phyloP scores from a whole-genome alignment of 2,888 invertebrate species.

The Pseudolycoriella hygida region DNA sequence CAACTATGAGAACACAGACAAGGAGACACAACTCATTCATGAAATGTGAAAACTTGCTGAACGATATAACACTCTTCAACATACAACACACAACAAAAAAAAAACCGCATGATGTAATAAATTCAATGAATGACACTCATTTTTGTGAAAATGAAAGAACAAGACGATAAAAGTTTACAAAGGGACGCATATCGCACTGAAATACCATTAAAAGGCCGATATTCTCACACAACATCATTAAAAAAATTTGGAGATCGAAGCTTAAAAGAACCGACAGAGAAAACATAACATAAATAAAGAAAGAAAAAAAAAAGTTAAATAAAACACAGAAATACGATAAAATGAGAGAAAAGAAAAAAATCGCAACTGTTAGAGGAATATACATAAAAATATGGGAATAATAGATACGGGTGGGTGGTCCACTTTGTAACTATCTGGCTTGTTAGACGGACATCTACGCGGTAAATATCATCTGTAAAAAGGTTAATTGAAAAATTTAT shows the following conservation, averaged over 20 bases:
- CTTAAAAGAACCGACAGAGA: background rate
- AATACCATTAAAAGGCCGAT: background rate
- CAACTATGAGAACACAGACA: too few relatives aligned
- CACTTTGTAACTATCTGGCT: background rate
- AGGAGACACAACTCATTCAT: too few relatives aligned
- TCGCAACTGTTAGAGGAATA: background rate
- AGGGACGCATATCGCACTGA: background rate
- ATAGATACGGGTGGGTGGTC: background rate
- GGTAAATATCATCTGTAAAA: background rate
- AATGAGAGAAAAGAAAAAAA: background rate
- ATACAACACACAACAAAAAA: too few relatives aligned
- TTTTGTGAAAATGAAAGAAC: too few relatives aligned
- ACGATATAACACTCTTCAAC: too few relatives aligned
- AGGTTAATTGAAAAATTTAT: slow-evolving; percentile 1
- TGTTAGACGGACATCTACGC: background rate
- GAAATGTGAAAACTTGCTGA: too few relatives aligned
- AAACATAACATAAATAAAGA: background rate
- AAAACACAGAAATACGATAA: too few relatives aligned
- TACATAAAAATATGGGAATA: background rate
- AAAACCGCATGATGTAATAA: too few relatives aligned
- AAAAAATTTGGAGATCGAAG: background rate
- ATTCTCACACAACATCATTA: slow-evolving; percentile 1
- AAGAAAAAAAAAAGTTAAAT: background rate
- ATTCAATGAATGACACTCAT: too few relatives aligned
- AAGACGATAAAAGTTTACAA: too few relatives aligned